phyloP scores from a whole-genome alignment of 2,113 vertebrate genomes.

The Hypocryptadius cinnamomeus region DNA sequence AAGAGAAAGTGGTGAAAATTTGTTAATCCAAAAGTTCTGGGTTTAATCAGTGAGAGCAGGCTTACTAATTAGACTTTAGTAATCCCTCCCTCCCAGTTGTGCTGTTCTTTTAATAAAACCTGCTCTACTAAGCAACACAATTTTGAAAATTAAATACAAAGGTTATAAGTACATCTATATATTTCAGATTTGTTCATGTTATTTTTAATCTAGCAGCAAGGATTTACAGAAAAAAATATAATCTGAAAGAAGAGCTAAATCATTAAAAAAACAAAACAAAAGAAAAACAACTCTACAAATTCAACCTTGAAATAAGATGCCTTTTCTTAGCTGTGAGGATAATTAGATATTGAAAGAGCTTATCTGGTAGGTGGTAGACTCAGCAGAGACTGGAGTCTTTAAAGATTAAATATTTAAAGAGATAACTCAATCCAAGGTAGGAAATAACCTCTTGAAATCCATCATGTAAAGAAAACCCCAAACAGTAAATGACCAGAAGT shows the following conservation, averaged over 20 bases:
- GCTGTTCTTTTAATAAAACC: neutral
- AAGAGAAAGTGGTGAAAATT: neutral
- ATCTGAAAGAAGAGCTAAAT: neutral
- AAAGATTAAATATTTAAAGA: neutral
- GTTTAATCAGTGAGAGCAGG: neutral
- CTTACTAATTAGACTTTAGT: neutral
- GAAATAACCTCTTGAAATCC: neutral
- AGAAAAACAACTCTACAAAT: neutral
- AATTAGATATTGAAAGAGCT: neutral
- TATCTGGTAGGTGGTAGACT: neutral
- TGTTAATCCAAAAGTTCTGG: neutral
- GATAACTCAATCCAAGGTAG: neutral
- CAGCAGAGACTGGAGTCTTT: neutral
- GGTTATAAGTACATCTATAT: neutral
- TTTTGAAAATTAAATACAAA: neutral
- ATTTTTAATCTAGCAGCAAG: neutral
- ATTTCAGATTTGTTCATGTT: neutral
- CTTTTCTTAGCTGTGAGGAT: neutral
- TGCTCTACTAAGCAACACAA: neutral
- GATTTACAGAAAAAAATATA: neutral
- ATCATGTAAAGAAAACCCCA: accelerated
- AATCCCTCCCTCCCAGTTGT: neutral
- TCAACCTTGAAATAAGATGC: neutral
- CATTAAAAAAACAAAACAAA: neutral
- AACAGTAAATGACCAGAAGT: neutral